phyloP scores from a whole-genome alignment of 1,140 invertebrate genomes.

The Nomia melanderi region DNA sequence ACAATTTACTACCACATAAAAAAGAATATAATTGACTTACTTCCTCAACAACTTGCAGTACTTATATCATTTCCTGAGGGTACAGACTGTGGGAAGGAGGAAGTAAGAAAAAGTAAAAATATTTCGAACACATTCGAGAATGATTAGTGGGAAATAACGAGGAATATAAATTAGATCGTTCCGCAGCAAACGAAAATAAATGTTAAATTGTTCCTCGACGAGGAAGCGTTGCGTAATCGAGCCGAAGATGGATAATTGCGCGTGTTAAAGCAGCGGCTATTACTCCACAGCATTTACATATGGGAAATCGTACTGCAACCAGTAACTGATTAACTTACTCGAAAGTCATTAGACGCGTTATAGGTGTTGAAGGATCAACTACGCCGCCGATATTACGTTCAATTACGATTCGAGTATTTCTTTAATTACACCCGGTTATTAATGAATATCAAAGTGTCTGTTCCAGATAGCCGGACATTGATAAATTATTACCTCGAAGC shows the following conservation, averaged over 20 bases:
- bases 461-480: not conserved
- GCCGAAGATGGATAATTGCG: constrained; percentile 26
- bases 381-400: not conserved
- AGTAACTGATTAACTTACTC: not conserved
- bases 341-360: constrained; percentile 3
- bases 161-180: not conserved
- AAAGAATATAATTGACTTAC: too few species aligned
- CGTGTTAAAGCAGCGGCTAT: constrained; percentile 18
- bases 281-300: not conserved
- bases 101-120: not conserved
- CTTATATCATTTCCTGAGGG: not conserved
- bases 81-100: not conserved
- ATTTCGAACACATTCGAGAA: not conserved
- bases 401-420: constrained; percentile 11
- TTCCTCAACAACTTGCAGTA: too few species aligned
- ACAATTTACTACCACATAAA: too few species aligned
- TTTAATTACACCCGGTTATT: constrained; percentile 23
- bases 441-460: not conserved
- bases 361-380: constrained; percentile 30
- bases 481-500: not conserved
- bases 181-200: not conserved
- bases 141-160: not conserved
- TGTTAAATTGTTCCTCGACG: constrained; percentile 1
- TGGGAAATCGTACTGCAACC: constrained; percentile 2
- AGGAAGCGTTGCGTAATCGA: constrained; percentile 22